Conservation (phyloP, 2,888 invertebrate species). For the Chrysopilus asiliformis region DNA sequence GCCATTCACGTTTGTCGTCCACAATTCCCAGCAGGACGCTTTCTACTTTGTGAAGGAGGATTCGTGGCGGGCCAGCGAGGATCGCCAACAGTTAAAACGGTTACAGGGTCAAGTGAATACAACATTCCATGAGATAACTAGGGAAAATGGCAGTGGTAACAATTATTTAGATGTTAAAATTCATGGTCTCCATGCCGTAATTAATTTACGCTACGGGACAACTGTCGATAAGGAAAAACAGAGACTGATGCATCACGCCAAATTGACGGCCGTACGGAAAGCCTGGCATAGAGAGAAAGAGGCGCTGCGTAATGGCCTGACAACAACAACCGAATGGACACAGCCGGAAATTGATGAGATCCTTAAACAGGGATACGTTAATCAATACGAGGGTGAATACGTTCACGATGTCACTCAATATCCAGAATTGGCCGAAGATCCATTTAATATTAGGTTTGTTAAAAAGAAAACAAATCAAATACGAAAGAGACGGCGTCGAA, state of each 20-base stretch:
- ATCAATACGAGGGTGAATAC: constrained; percentile 82
- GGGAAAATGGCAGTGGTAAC: constrained; percentile 56
- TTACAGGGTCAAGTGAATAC: constrained; percentile 84
- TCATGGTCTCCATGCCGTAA: constrained; percentile 77
- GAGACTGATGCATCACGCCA: constrained; percentile 80
- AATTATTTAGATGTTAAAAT: constrained; percentile 80
- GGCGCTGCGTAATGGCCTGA: constrained; percentile 60
- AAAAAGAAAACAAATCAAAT: constrained; percentile 63
- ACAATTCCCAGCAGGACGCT: constrained; percentile 79
- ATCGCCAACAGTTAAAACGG: constrained; percentile 75
- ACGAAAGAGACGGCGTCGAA: constrained; percentile 47
- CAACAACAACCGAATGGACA: constrained; percentile 73
- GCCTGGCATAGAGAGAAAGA: constrained; percentile 91
- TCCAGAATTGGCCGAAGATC: constrained; percentile 91
- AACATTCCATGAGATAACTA: constrained; percentile 71
- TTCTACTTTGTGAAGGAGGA: constrained; percentile 91
- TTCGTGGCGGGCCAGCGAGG: constrained; percentile 77
- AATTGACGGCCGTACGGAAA: constrained; percentile 70
- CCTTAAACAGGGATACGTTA: constrained; percentile 65
- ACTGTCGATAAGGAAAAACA: constrained; percentile 81
- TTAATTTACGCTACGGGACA: constrained; percentile 90
- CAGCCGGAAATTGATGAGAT: constrained; percentile 81
- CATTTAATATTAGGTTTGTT: constrained; percentile 81
- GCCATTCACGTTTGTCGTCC: constrained; percentile 77
- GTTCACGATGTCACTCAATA: constrained; percentile 80